Evolutionary conservation across 1,140 invertebrate genomes (phyloP).

Genomic region (Popillia japonica): DNA sequence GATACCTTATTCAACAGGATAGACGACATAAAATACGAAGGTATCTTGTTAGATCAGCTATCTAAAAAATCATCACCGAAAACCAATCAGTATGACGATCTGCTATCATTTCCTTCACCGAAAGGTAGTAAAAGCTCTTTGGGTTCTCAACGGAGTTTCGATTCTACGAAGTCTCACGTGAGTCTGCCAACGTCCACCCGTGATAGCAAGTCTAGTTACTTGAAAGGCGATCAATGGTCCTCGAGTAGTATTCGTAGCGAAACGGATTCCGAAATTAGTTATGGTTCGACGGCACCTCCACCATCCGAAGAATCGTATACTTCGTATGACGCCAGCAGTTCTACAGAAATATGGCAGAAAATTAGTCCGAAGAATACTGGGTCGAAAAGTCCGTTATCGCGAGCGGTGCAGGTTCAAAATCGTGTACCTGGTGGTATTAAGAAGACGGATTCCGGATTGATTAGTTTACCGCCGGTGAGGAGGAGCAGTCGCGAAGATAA

Average conservation of each 20-base stretch:
- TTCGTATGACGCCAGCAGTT: slow-evolving; percentile 40
- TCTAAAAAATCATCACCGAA: not conserved
- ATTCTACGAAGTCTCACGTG: slow-evolving; percentile 53
- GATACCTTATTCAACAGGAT: slow-evolving; percentile 58
- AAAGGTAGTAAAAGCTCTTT: slow-evolving; percentile 62
- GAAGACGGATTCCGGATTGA: slow-evolving; percentile 51
- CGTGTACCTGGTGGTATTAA: slow-evolving; percentile 39
- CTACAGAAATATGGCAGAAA: slow-evolving; percentile 45
- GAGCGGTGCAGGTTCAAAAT: slow-evolving; percentile 40
- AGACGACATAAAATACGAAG: slow-evolving; percentile 64
- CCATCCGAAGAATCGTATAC: slow-evolving; percentile 42
- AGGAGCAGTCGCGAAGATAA: slow-evolving; percentile 43
- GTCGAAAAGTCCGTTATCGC: slow-evolving; percentile 37
- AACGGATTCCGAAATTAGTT: slow-evolving; percentile 55
- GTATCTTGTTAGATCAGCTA: slow-evolving; percentile 57
- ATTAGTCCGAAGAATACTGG: slow-evolving; percentile 42
- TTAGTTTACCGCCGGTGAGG: slow-evolving; percentile 63
- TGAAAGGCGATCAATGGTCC: slow-evolving; percentile 53
- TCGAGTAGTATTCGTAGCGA: slow-evolving; percentile 56
- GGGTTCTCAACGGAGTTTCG: slow-evolving; percentile 60
- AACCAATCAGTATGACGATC: slow-evolving; percentile 2
- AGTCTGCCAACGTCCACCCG: slow-evolving; percentile 41
- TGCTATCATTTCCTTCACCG: not conserved
- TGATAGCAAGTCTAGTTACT: slow-evolving; percentile 1
- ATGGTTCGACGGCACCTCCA: slow-evolving; percentile 49